Evolutionary conservation across 2,797 vertebrate species (phyloP).

Genomic region (Pseudotriccus pelzelni): DNA sequence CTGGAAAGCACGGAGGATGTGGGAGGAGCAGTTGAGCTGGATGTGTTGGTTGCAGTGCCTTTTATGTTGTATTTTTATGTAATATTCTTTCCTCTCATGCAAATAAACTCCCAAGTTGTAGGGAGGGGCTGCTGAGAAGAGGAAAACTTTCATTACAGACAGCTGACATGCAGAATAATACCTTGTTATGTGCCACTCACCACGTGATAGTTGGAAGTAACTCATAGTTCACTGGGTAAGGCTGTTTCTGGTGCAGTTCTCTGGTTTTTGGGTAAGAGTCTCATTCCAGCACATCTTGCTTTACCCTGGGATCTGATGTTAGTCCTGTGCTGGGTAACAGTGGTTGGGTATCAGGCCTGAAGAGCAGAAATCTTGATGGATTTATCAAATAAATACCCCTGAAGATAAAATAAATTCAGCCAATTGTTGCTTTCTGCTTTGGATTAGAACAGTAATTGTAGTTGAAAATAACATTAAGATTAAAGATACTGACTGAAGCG

Average conservation of each 20-base stretch:
- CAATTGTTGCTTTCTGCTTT: background rate
- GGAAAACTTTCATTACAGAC: constrained; percentile 37
- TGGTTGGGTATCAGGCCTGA: background rate
- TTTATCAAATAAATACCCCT: background rate
- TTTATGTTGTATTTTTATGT: constrained; percentile 30
- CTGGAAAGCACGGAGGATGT: background rate
- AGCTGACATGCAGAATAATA: constrained; percentile 28
- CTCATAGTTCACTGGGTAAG: constrained; percentile 24
- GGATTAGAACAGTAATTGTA: background rate
- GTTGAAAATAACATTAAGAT: constrained; percentile 4
- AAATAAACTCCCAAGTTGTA: constrained; percentile 16
- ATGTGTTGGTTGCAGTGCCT: background rate
- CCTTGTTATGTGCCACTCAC: background rate
- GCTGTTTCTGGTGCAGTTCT: constrained; percentile 40
- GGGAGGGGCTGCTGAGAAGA: constrained; percentile 21
- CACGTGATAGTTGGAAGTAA: constrained; percentile 27
- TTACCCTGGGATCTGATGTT: background rate
- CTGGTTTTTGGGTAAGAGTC: background rate
- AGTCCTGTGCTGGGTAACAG: background rate
- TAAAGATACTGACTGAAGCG: background rate
- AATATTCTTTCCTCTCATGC: background rate
- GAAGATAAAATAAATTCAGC: background rate
- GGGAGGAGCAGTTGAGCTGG: constrained; percentile 27
- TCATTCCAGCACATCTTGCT: background rate
- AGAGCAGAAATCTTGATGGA: background rate